Base-by-base conservation (phyloP, 2,113 vertebrate genomes). In the Bubo bubo region DNA sequence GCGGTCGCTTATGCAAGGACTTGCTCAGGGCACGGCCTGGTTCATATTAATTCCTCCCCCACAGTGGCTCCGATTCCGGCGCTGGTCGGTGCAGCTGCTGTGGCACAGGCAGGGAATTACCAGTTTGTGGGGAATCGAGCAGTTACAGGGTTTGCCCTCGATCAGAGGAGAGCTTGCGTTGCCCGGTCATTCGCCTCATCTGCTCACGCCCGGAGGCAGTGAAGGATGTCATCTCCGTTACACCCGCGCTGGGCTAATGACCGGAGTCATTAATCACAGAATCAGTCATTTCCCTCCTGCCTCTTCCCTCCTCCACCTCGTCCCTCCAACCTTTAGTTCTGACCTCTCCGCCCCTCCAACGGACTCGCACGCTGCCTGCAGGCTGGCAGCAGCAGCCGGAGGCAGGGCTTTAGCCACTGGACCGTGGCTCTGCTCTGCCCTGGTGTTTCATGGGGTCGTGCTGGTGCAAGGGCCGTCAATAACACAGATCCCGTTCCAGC, bases 401-500 rank as follows among this genome's bases (percentile, higher is more conserved):
- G 68, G 19, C 37, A 11, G 37, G 12, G 26, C 13, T 79, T 87
- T 72, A 8, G 6, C 66, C 12, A 0, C 66, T 39, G 34, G 34
- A 10, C 55, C 3, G 0, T 14, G 58, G 45, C 50, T 84, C 47
- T 17, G 41, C 30, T 53, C 8, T 77, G 52, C 5, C 32, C 8
- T 16, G 2, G 5, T 18, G 10, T 50, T 72, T 63, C 30, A 27
- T 10, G 9, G n/a, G 23, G n/a, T 27, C 2, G 2, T 4, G 7
- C 4, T 52, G 12, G 14, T 58, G 43, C 4, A 28, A 37, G 30
- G 27, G 21, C 24, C 2, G 0, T 41, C 30, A 17, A 8, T 8
- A 12, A 56, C 1, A 0, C 3, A 0, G 1, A 26, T 9, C 34
- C n/a, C 5, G 2, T 41, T 59, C 16, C 55, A 43, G 23, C 50